Conservation (phyloP, 2,888 invertebrate species). For the Nasonovia ribisnigri region DNA sequence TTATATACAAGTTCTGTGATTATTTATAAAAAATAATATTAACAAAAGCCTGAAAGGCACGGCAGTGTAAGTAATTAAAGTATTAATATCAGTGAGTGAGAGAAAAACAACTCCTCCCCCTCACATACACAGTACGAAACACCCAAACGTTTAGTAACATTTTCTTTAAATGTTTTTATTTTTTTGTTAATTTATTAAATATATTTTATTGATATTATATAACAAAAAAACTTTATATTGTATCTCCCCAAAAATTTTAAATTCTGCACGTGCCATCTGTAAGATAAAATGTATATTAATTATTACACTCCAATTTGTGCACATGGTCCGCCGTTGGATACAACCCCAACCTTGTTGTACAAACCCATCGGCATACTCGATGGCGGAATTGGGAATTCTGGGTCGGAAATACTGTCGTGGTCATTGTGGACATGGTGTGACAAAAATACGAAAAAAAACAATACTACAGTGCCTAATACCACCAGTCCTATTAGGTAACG, state of each 20-base stretch:
- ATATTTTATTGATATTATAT: neutral
- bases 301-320: slow-evolving; percentile 70
- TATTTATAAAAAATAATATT: neutral
- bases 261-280: neutral
- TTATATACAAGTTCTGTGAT: neutral
- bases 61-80: neutral
- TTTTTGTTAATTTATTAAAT: neutral
- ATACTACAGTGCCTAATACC: neutral
- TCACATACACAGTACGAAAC: neutral
- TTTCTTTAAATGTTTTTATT: neutral
- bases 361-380: slow-evolving; percentile 66
- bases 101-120: neutral
- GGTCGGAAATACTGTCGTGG: neutral
- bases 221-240: neutral
- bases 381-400: slow-evolving; percentile 63
- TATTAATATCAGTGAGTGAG: neutral
- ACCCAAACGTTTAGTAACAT: neutral
- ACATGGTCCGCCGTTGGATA: slow-evolving; percentile 71
- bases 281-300: neutral
- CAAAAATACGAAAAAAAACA: slow-evolving; percentile 1
- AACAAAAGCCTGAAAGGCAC: neutral
- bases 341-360: slow-evolving; percentile 70
- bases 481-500: slow-evolving; percentile 17
- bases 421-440: neutral
- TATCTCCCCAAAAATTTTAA: neutral